phyloP scores from a whole-genome alignment of 2,797 vertebrate species.

The Oophaga sylvatica region DNA sequence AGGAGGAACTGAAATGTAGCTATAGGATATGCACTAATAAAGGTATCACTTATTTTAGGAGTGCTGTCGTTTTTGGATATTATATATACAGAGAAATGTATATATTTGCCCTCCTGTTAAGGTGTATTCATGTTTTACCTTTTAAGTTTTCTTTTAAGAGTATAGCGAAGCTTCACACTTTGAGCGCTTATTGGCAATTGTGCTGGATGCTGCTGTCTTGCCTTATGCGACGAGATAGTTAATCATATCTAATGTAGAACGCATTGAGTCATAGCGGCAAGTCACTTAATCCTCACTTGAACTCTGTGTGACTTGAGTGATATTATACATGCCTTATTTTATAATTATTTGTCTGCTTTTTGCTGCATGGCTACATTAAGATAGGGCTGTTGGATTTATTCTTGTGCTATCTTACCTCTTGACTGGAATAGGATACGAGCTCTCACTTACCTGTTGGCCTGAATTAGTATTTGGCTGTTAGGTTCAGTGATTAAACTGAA shows the following conservation, averaged over 20 bases:
- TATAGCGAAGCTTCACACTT: neutral
- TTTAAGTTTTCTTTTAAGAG: no score
- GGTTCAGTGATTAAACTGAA: conserved; percentile 17
- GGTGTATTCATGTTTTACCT: no score
- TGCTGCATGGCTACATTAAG: neutral
- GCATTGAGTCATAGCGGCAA: conserved; percentile 5
- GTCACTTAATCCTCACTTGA: conserved; percentile 28
- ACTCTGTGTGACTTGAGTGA: conserved; percentile 29
- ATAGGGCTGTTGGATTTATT: neutral
- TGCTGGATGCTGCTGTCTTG: neutral
- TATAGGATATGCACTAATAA: no score
- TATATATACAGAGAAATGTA: no score
- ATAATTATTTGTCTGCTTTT: neutral
- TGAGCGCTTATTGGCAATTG: neutral
- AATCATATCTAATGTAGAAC: neutral
- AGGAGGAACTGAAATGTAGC: no score
- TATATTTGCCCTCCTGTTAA: no score
- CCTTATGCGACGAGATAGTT: neutral
- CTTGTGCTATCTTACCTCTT: neutral
- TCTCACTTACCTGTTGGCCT: conserved; percentile 25
- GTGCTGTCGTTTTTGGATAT: no score
- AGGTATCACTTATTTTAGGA: no score
- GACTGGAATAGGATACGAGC: conserved; percentile 14
- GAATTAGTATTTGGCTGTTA: conserved; percentile 32
- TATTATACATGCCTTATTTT: neutral